phyloP scores from a whole-genome alignment of 2,113 vertebrate species.

The Enhydra lutris region DNA sequence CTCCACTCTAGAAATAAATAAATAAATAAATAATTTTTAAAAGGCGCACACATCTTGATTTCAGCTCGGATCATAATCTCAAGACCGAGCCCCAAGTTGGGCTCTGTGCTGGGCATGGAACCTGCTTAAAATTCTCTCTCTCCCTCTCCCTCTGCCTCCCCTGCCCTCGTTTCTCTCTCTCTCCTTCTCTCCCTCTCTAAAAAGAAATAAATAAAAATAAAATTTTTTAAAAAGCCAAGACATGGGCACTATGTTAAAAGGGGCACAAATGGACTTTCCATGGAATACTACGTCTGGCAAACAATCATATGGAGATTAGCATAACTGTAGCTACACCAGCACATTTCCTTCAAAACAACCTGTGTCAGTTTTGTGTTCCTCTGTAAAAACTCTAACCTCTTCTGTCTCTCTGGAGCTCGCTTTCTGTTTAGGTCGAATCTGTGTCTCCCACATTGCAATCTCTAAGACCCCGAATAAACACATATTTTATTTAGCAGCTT shows the following conservation, averaged over 20 bases:
- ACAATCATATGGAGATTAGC: neutral
- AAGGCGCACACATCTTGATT: neutral
- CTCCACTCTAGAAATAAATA: neutral
- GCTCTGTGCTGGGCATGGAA: neutral
- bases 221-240: neutral
- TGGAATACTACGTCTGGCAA: neutral
- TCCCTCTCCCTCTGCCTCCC: neutral
- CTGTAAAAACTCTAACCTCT: neutral
- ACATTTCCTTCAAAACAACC: neutral
- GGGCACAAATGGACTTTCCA: neutral
- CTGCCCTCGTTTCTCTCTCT: neutral
- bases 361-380: neutral
- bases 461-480: neutral
- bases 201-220: neutral
- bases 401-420: neutral
- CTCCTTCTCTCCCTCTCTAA: neutral
- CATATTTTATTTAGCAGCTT: neutral
- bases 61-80: neutral
- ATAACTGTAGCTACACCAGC: neutral
- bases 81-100: neutral
- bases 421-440: neutral
- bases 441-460: neutral
- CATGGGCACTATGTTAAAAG: neutral
- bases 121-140: neutral
- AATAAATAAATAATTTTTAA: neutral